These are phyloP conservation scores for Chlorops oryzae DNA, from an alignment of 1,140 invertebrate genomes.

Conservation along the genomic window DNA sequence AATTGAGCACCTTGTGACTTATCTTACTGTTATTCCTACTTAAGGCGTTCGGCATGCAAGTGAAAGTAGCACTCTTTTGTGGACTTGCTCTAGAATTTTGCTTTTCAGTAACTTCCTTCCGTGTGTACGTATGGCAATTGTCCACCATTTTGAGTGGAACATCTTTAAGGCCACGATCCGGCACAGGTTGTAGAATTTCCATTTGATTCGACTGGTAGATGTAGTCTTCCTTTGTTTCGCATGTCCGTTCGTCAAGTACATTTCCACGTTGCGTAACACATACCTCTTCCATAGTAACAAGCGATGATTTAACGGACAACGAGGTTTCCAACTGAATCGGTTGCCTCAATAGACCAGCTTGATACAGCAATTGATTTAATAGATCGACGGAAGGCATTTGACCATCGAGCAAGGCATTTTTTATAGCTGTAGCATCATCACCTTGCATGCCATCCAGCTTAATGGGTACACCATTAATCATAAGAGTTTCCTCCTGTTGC, in stretches of 20 bases:
- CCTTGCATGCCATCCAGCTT: conserved; percentile 52
- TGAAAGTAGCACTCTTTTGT: neutral
- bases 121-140: too few relatives aligned
- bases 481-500: conserved; percentile 65
- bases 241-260: conserved; percentile 64
- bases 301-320: conserved; percentile 65
- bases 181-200: conserved; percentile 63
- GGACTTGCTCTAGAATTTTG: conserved; percentile 24
- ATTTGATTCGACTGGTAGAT: conserved; percentile 62
- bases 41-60: conserved; percentile 13
- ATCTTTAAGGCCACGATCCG: conserved; percentile 17
- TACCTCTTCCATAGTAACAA: conserved; percentile 68
- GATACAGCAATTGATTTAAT: conserved; percentile 64
- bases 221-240: conserved; percentile 69
- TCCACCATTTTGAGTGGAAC: conserved; percentile 18
- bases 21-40: neutral
- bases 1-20: neutral
- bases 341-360: conserved; percentile 61
- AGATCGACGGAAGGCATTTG: conserved; percentile 67
- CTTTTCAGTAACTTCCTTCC: conserved; percentile 16
- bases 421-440: conserved; percentile 63
- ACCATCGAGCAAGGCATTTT: conserved; percentile 63
- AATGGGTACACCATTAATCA: conserved; percentile 69
- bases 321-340: conserved; percentile 68
- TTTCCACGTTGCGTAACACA: conserved; percentile 63